phyloP scores from a whole-genome alignment of 2,888 invertebrate genomes.

The Micoletzkya japonica region DNA sequence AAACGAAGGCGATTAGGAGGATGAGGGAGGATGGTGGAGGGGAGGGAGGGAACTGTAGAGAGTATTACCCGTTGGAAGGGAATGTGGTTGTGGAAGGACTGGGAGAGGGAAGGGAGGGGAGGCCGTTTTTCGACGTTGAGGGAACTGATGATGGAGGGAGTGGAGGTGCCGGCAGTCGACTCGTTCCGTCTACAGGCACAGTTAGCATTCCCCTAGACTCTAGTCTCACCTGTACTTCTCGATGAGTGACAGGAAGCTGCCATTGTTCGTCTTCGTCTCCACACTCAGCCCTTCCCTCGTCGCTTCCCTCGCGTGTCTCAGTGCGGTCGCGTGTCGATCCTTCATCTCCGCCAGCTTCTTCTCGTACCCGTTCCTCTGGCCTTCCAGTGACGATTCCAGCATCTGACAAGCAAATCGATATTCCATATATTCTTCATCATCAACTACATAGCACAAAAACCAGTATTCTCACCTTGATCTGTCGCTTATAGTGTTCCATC shows the following conservation, averaged over 20 bases:
- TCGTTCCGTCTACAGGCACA: conserved; percentile 25
- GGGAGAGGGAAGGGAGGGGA: not conserved
- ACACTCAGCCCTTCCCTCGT: not conserved
- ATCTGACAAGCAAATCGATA: conserved; percentile 29
- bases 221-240: conserved; percentile 41
- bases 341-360: conserved; percentile 33
- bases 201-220: not conserved
- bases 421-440: not conserved
- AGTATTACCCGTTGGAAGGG: conserved; percentile 29
- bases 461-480: conserved; percentile 38
- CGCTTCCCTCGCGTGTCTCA: conserved; percentile 7
- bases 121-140: conserved; percentile 22
- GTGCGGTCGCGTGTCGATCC: conserved; percentile 33
- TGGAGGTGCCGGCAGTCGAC: conserved; percentile 27
- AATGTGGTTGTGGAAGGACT: conserved; percentile 8
- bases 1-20: conserved; percentile 25
- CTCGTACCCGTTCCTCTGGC: conserved; percentile 48
- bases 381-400: conserved; percentile 41
- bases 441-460: not conserved
- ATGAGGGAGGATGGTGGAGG: not conserved
- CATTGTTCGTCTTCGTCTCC: conserved; percentile 24
- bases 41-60: not conserved
- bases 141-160: no score
- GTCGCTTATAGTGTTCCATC: conserved; percentile 35
- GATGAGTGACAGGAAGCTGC: conserved; percentile 37